Evolutionary conservation across 2,797 vertebrate species (phyloP), one percentile per base, ranked within the genome.

Genomic region (Sebastes hubbsi): DNA sequence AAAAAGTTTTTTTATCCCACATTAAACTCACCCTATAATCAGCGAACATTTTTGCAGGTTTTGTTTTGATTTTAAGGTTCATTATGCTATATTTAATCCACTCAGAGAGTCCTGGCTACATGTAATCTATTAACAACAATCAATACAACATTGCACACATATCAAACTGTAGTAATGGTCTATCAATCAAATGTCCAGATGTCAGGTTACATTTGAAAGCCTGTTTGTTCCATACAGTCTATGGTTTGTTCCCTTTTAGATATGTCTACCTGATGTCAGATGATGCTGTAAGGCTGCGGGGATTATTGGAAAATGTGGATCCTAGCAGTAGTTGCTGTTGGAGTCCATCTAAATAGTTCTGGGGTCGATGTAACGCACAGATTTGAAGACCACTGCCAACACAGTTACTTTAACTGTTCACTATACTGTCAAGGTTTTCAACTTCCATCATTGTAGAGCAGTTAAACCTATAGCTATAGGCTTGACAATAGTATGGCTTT

Each of bases 141-240:
- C 29, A 61, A 66, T 62, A 46, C 54, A 75, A 77, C 63, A 68
- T 59, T 54, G 58, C 30, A 88, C 52, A 36, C 52, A 42, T 38
- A 69, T 80, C 74, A 74, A 66, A 80, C 38, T 22, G 10, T 7
- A 46, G 32, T 61, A 49, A 63, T 62, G 16, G 62, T 24, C 81
- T 14, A 76, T 80, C 86, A 85, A 66, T 82, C 76, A 87, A 68
- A 22, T 72, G 72, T 77, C 71, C 55, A 72, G 25, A 78, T 76
- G 79, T 80, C 81, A 68, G 73, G 72, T 83, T 71, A 36, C 32
- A 84, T 84, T 66, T 70, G 6, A 81, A 78, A 63, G 65, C 32
- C 60, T 59, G 75, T 75, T 82, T 78, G 55, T 61, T 52, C 38
- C 52, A 49, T 49, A 20, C 46, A 20, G 7, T 20, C 46, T 49